These are phyloP conservation scores for Nasonia giraulti DNA, from an alignment of 1,140 invertebrate species.

Conservation along the genomic window DNA sequence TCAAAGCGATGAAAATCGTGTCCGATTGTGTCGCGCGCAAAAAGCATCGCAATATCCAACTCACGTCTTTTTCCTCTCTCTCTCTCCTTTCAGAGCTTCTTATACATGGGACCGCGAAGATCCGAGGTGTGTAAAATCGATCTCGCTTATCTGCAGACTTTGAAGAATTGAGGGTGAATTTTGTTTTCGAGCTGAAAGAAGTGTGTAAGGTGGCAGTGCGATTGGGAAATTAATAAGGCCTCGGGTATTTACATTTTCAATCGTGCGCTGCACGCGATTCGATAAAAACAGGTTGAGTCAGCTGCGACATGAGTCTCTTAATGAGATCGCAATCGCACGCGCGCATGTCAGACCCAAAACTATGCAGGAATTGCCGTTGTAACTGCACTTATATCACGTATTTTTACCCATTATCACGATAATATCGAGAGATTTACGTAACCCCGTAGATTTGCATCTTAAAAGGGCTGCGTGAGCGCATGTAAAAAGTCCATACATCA, in stretches of 20 bases:
- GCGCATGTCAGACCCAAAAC: not conserved
- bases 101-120: not conserved
- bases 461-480: not conserved
- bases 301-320: not conserved
- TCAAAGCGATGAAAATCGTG: slow-evolving; percentile 8
- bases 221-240: not conserved
- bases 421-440: not conserved
- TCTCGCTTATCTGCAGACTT: not conserved
- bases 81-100: not conserved
- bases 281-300: not conserved
- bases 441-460: not conserved
- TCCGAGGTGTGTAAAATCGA: not conserved
- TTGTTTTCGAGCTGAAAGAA: not conserved
- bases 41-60: not conserved
- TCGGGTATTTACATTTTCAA: not conserved
- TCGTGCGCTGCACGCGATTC: not conserved
- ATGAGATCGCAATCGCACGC: not conserved
- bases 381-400: not conserved
- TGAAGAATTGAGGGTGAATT: not conserved
- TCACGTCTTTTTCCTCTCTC: not conserved
- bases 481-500: not conserved
- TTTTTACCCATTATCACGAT: not conserved
- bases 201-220: not conserved
- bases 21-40: not conserved
- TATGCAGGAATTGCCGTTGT: not conserved